A percentile compares a stretch with the other conserved stretches of the same genome.
Conservation (phyloP, 1,140 invertebrate genomes). For the Leptinotarsa undecemlineata region DNA sequence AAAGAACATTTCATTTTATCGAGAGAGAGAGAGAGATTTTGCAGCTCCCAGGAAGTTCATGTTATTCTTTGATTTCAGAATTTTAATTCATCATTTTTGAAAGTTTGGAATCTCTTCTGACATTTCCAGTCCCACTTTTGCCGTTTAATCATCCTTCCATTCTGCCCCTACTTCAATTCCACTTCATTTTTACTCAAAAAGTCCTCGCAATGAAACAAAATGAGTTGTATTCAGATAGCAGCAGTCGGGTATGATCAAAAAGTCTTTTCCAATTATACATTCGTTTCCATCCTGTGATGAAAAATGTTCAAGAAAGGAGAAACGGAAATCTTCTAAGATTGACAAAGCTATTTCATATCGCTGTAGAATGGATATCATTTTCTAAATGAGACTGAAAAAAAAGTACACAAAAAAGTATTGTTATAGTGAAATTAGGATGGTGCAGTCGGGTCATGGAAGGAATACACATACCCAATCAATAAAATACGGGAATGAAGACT, state of each 20-base stretch:
- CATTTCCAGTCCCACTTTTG: slow-evolving; percentile 22
- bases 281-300: too few relatives aligned
- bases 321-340: too few relatives aligned
- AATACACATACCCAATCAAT: too few relatives aligned
- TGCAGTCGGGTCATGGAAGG: too few relatives aligned
- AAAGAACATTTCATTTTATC: not conserved
- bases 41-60: slow-evolving; percentile 1
- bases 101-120: slow-evolving; percentile 18
- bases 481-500: too few relatives aligned
- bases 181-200: slow-evolving; percentile 12
- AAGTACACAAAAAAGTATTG: too few relatives aligned
- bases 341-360: too few relatives aligned
- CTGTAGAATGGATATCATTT: too few relatives aligned
- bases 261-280: not conserved
- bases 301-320: too few relatives aligned
- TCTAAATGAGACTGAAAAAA: too few relatives aligned
- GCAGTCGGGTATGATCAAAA: not conserved
- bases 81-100: slow-evolving; percentile 16
- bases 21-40: not conserved
- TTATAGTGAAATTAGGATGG: too few relatives aligned
- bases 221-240: slow-evolving; percentile 19
- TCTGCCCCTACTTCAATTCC: slow-evolving; percentile 15
- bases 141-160: slow-evolving; percentile 18
- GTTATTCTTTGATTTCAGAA: slow-evolving; percentile 2
- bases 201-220: slow-evolving; percentile 11